Evolutionary conservation across 1,140 invertebrate genomes (phyloP).

Genomic region (Pseudomyrmex sp.): DNA sequence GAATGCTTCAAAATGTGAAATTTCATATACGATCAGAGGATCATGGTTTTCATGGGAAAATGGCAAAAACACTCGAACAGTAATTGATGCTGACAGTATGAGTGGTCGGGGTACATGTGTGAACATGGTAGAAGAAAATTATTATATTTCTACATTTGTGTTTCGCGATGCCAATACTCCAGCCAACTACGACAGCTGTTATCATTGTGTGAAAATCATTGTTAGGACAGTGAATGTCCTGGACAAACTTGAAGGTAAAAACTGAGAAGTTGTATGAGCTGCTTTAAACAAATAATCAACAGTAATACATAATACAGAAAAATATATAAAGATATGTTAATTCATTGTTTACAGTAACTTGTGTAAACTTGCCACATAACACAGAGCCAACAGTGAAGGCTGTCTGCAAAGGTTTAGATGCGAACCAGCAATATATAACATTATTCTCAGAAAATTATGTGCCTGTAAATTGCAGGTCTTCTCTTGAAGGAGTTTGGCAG

Average conservation of each 20-base stretch:
- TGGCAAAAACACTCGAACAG: constrained; percentile 92
- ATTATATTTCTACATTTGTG: constrained; percentile 95
- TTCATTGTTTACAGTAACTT: constrained; percentile 86
- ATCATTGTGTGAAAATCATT: constrained; percentile 93
- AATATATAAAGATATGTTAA: constrained; percentile 5
- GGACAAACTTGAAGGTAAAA: constrained; percentile 93
- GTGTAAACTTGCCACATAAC: constrained; percentile 88
- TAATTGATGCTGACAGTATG: constrained; percentile 92
- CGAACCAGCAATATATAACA: constrained; percentile 93
- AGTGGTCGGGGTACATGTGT: constrained; percentile 90
- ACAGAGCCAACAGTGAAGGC: constrained; percentile 90
- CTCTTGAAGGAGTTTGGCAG: constrained; percentile 97
- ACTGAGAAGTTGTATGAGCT: not conserved
- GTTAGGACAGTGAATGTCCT: constrained; percentile 95
- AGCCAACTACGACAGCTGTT: constrained; percentile 87
- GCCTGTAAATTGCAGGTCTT: constrained; percentile 96
- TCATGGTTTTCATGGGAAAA: constrained; percentile 97
- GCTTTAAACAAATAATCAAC: not conserved
- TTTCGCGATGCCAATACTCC: constrained; percentile 84
- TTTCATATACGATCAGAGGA: constrained; percentile 92
- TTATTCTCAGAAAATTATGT: constrained; percentile 96
- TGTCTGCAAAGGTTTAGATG: constrained; percentile 90
- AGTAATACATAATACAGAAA: not conserved
- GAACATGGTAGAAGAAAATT: constrained; percentile 89
- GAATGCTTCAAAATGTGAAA: constrained; percentile 80